Evolutionary conservation across 2,888 invertebrate species (phyloP).

Genomic region (Ornithoptera alexandrae): DNA sequence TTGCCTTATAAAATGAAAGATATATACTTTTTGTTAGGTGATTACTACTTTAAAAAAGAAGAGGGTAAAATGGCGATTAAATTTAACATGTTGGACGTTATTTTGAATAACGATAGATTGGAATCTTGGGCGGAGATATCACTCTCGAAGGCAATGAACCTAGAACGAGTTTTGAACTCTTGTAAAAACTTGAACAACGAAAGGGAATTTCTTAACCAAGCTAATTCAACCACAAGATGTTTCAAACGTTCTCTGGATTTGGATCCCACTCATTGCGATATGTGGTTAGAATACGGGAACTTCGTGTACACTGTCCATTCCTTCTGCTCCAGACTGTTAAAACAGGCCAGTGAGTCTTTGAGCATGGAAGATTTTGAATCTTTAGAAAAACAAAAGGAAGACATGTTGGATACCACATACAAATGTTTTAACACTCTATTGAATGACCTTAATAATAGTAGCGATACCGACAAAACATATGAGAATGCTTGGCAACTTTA

Average conservation of each 20-base stretch:
- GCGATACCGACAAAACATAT: conserved; percentile 78
- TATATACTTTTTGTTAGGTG: conserved; percentile 94
- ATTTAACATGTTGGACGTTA: conserved; percentile 91
- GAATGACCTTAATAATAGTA: conserved; percentile 77
- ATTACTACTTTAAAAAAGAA: conserved; percentile 94
- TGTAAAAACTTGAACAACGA: conserved; percentile 81
- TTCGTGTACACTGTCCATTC: conserved; percentile 95
- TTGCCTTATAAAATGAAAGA: conserved; percentile 83
- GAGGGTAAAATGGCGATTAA: conserved; percentile 87
- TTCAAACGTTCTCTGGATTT: conserved; percentile 89
- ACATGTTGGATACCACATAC: conserved; percentile 88
- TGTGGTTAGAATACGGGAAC: conserved; percentile 95
- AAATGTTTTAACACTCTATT: conserved; percentile 88
- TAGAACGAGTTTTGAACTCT: conserved; percentile 90
- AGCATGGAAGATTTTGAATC: conserved; percentile 87
- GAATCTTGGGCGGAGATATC: conserved; percentile 97
- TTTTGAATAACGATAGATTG: conserved; percentile 87
- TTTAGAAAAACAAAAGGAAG: conserved; percentile 87
- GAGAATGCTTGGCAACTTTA: conserved; percentile 96
- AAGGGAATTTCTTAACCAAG: conserved; percentile 83
- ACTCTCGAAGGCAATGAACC: conserved; percentile 86
- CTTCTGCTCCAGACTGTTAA: conserved; percentile 91
- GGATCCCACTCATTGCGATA: conserved; percentile 84
- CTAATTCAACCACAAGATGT: conserved; percentile 87
- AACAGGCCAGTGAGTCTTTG: conserved; percentile 87